Evolutionary conservation across 2,113 vertebrate genomes (phyloP).

Genomic region (Zosterops hypoxanthus): DNA sequence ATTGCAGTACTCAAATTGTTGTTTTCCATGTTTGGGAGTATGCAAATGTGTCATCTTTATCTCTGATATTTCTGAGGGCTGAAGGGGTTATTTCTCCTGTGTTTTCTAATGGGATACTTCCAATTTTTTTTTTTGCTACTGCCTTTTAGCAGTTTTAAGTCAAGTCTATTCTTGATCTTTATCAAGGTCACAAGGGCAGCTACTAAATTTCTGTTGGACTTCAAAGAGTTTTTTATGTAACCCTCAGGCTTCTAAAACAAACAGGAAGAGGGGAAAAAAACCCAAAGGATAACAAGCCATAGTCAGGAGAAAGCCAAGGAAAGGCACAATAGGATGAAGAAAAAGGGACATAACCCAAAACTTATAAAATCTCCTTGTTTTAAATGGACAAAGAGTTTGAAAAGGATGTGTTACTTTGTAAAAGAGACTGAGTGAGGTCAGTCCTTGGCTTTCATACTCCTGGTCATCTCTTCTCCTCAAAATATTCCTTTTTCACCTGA

Average conservation of each 20-base stretch:
- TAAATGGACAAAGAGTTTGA: neutral
- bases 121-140: neutral
- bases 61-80: neutral
- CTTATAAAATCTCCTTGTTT: neutral
- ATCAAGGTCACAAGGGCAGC: neutral
- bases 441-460: neutral
- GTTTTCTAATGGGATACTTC: neutral
- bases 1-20: neutral
- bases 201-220: neutral
- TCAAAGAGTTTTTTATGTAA: conserved; percentile 11
- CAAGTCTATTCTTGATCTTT: conserved; percentile 19
- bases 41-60: neutral
- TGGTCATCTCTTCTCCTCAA: neutral
- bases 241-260: conserved; percentile 14
- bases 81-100: neutral
- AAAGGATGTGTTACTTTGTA: neutral
- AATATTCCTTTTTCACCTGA: neutral
- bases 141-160: conserved; percentile 8
- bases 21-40: neutral
- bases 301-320: neutral
- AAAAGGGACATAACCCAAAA: neutral
- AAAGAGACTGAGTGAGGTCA: neutral
- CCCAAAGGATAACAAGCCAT: neutral
- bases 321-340: neutral
- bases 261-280: neutral